Evolutionary conservation across 2,797 vertebrate genomes (phyloP).

Genomic region (Pantherophis vulpinus): DNA sequence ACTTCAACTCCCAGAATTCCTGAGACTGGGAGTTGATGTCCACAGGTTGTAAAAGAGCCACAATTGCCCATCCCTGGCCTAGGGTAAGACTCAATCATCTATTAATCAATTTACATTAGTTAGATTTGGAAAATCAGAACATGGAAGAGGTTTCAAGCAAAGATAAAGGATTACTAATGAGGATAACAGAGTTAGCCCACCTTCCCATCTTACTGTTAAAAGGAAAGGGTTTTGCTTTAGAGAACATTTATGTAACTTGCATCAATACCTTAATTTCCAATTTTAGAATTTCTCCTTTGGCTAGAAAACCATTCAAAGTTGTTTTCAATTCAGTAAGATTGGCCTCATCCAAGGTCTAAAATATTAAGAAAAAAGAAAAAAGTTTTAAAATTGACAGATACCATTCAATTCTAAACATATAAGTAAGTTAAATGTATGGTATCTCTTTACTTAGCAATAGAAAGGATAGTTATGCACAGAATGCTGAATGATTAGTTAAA

Average conservation of each 20-base stretch:
- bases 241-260: not conserved
- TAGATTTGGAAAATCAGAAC: not conserved
- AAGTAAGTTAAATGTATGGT: not conserved
- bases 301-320: slow-evolving; percentile 84
- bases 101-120: not conserved
- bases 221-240: not conserved
- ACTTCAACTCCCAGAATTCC: too few relatives aligned
- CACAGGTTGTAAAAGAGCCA: too few relatives aligned
- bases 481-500: not conserved
- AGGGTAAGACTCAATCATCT: not conserved
- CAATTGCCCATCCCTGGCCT: too few relatives aligned
- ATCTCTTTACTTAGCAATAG: not conserved
- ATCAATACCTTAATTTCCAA: slow-evolving; percentile 86
- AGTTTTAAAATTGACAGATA: not conserved
- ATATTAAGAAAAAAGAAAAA: not conserved
- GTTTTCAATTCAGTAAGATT: slow-evolving; percentile 83
- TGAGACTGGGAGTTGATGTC: too few relatives aligned
- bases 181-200: too few relatives aligned
- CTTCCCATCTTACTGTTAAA: not conserved
- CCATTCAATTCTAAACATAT: not conserved
- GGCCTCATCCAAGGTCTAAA: slow-evolving; percentile 83
- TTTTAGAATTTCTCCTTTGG: slow-evolving; percentile 86
- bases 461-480: not conserved
- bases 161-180: not conserved
- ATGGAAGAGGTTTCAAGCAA: not conserved